A percentile compares a stretch with the other conserved stretches of the same genome.
phyloP scores from a whole-genome alignment of 2,797 vertebrate genomes.

The Phylloscopus collybita region DNA sequence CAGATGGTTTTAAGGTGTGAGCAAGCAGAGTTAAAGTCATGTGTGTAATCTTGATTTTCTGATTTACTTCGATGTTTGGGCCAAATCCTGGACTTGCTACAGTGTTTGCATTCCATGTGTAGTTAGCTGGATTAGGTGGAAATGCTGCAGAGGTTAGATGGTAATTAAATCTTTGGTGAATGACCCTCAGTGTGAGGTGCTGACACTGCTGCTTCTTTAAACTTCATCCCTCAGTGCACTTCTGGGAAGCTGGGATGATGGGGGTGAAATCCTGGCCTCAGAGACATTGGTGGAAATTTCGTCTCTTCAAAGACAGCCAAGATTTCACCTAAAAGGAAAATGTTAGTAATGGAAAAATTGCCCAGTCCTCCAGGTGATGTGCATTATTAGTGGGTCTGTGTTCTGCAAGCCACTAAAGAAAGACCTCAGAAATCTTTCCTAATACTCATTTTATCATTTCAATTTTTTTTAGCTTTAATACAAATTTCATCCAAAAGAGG shows the following conservation, averaged over 20 bases:
- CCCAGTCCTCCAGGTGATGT: not conserved
- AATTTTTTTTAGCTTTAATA: not conserved
- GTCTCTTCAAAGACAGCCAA: not conserved
- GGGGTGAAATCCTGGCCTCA: not conserved
- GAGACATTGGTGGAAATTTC: not conserved
- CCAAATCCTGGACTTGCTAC: not conserved
- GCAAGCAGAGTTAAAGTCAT: not conserved
- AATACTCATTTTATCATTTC: not conserved
- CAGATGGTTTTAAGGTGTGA: not conserved
- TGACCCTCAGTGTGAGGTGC: not conserved
- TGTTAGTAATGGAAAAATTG: not conserved
- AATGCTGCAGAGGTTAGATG: not conserved
- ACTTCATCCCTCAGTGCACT: not conserved
- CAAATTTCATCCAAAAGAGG: not conserved
- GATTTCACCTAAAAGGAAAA: not conserved
- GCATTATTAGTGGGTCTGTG: not conserved
- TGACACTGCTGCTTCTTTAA: not conserved
- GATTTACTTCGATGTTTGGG: not conserved
- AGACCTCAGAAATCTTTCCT: not conserved
- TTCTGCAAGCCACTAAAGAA: not conserved
- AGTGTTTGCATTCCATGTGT: not conserved
- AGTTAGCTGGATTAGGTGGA: not conserved
- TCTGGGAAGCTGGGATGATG: not conserved
- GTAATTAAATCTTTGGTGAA: not conserved
- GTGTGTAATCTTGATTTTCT: not conserved